phyloP scores from a whole-genome alignment of 2,113 vertebrate genomes.

The Platysternon megacephalum region DNA sequence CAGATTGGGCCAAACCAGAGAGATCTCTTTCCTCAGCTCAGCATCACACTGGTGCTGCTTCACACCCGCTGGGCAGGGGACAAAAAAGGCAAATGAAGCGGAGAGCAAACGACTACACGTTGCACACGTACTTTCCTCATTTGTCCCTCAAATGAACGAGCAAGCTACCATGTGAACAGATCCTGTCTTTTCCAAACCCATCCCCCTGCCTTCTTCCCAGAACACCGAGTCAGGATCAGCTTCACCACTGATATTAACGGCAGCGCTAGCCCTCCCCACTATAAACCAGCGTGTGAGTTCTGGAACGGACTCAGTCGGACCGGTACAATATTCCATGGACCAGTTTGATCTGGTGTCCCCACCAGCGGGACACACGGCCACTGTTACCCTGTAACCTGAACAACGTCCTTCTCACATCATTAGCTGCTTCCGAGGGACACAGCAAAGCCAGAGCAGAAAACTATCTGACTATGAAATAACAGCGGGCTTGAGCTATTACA shows the following conservation, averaged over 20 bases:
- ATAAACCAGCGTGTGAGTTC: fast-evolving
- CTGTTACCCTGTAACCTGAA: not conserved
- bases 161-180: not conserved
- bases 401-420: not conserved
- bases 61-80: slow-evolving; percentile 81
- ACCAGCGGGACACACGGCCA: not conserved
- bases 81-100: not conserved
- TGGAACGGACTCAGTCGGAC: not conserved
- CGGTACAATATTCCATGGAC: not conserved
- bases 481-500: not conserved
- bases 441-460: not conserved
- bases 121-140: fast-evolving
- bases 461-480: not conserved
- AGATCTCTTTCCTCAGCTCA: slow-evolving; percentile 92
- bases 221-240: fast-evolving
- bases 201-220: fast-evolving
- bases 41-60: slow-evolving; percentile 91
- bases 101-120: fast-evolving
- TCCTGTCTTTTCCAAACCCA: not conserved
- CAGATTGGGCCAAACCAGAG: slow-evolving; percentile 92
- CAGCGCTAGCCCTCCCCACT: fast-evolving
- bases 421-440: not conserved
- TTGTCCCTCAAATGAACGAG: not conserved
- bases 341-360: not conserved
- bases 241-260: not conserved